Evolutionary conservation across 2,113 vertebrate species (phyloP), one percentile per base, ranked within the genome.

Genomic region (Istiophorus platypterus): DNA sequence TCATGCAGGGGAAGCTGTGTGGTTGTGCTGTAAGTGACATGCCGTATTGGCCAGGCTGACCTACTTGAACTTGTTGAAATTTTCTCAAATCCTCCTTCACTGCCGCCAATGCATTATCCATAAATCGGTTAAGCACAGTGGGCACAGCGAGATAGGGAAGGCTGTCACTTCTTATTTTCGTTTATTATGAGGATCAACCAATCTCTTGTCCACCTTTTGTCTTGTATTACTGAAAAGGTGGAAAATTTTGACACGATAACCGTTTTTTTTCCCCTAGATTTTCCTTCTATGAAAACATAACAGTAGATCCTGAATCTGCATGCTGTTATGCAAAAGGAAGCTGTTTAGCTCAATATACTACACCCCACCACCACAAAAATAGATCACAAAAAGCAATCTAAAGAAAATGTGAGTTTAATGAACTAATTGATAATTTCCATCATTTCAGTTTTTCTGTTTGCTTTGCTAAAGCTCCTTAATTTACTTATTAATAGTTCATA

Each of bases 361-460:
- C 27, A 18, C 15, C 18, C 2, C 7, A 24, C 29, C 31, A 37
- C 17, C 15, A 45, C 41, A 45, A 31, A 34, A 6, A 39, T 18
- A 17, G 11, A 52, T 73, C n/a, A 70, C 27, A 67, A 58, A 18
- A 67, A 58, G 42, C 54, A 62, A 29, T 64, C 45, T 62, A 34
- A 65, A 65, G 51, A 42, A 78, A 71, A 85, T 67, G 27, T 29
- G 7, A 10, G 39, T 69, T 80, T 7, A 72, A 76, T 76, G 18
- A 34, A n/a, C n/a, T n/a, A n/a, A n/a, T n/a, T n/a, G n/a, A n/a
- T n/a, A n/a, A n/a, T 39, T 78, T 69, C 49, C 13, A 27, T 9
- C 37, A 15, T 0, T 42, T 42, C n/a, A 63, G 2, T 58, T 59
- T 45, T 59, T 12, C 0, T 0, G 9, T 65, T 82, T 73, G 11